Conservation (phyloP, 2,888 invertebrate genomes). For the Listrodromus nycthemerus region DNA sequence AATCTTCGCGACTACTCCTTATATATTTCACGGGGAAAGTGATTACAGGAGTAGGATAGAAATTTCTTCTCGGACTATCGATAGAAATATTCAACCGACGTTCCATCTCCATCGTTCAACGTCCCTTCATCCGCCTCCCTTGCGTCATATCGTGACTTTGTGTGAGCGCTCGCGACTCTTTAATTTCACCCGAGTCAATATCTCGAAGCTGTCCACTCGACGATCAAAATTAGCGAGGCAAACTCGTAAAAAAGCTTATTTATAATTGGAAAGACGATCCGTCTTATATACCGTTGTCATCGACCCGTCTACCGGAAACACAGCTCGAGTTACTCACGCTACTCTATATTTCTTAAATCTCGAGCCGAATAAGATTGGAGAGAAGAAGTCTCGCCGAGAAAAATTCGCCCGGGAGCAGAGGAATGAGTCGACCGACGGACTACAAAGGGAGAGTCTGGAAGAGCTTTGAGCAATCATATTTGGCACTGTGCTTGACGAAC, state of each 20-base stretch:
- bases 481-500: slow-evolving; percentile 61
- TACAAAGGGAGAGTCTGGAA: slow-evolving; percentile 45
- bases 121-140: slow-evolving; percentile 32
- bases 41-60: slow-evolving; percentile 33
- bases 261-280: neutral
- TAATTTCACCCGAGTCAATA: slow-evolving; percentile 61
- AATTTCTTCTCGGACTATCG: slow-evolving; percentile 51
- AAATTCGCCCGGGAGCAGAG: slow-evolving; percentile 7
- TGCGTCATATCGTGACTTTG: slow-evolving; percentile 20
- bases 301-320: neutral
- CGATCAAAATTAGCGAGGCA: slow-evolving; percentile 10
- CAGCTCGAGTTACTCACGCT: slow-evolving; percentile 34
- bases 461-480: slow-evolving; percentile 70
- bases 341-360: slow-evolving; percentile 41
- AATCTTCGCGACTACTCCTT: slow-evolving; percentile 59
- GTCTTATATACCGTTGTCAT: neutral
- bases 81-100: slow-evolving; percentile 40
- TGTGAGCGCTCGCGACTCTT: slow-evolving; percentile 27
- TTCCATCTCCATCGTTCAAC: slow-evolving; percentile 23
- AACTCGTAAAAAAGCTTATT: slow-evolving; percentile 23
- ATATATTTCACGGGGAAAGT: slow-evolving; percentile 48
- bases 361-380: slow-evolving; percentile 38
- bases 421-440: slow-evolving; percentile 17
- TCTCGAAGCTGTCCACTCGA: slow-evolving; percentile 32
- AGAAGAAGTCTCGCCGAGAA: slow-evolving; percentile 17